Evolutionary conservation across 2,113 vertebrate genomes (phyloP), one percentile per base, ranked within the genome.

Genomic region (Proteles cristata): DNA sequence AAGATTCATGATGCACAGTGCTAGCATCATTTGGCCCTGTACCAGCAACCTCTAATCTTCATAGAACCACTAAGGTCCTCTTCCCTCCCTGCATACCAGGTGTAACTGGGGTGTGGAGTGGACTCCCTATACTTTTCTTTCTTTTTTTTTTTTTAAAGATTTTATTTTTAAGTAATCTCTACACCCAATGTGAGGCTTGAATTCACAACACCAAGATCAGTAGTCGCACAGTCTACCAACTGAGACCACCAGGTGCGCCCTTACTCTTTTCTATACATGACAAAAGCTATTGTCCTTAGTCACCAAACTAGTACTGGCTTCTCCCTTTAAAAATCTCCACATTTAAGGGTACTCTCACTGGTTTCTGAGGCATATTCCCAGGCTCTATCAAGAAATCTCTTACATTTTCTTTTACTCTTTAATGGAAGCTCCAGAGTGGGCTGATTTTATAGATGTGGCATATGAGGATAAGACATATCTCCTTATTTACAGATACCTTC

Each of bases 321-420:
- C 50, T 71, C 48, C 50, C 16, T 86, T 95, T 82, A 89, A 71
- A 92, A 92, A 90, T 83, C 25, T 77, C 14, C 76, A 87, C 12
- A 33, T 35, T 89, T 19, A 26, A 81, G 39, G 31, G 71, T 61
- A 90, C 11, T 82, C 74, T 95, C 53, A 83, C 12, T 83, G 35
- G 35, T 50, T 93, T 93, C 82, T 91, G 53, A 88, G 53, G 69
- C 43, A 65, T 66, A 96, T 25, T 93, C 53, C 11, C 55, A 88
- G 77, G 65, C 28, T 90, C 28, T 76, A 35, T 7, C n/a, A 76
- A 84, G 69, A 88, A 93, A 95, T 87, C n/a, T 45, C 73, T 71
- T 65, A 90, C 25, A 90, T 35, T 77, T 83, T 61, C n/a, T 93
- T 94, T 95, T 88, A 31, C 84, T 58, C 45, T 65, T 88, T 86